Base-by-base conservation (phyloP, 2,113 vertebrate species). In the Suricata suricatta region DNA sequence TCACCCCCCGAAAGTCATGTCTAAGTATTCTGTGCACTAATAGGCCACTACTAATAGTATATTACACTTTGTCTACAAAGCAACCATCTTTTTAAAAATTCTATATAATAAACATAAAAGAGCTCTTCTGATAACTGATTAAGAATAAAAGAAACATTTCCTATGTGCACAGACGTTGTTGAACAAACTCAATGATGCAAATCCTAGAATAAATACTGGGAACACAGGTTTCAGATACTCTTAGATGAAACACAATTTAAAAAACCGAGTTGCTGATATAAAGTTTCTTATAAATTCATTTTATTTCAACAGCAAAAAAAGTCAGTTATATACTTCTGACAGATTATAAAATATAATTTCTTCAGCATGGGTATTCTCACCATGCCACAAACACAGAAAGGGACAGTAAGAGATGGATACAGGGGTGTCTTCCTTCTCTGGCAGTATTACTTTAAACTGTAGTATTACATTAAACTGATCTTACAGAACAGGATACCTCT, bases 261-360 rank as follows among this genome's bases (percentile, higher is more conserved):
- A 97, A 97, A 81, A 93, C 27, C 29, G 27, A 96, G 90, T 15
- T 52, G 31, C 6, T 96, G 12, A 72, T 27, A 71, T n/a, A 71
- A 88, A 88, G 33, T 79, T 88, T 90, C 74, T 92, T 76, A 96
- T 95, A 97, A 95, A 96, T 97, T 96, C 31, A 96, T 90, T 97
- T 97, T 98, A 98, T 97, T 97, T 90, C 69, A 95, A 95, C 27
- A 97, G 29, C 27, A 92, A 93, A 93, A 93, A 88, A 54, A 31
- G 25, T 92, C 76, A 72, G 44, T 93, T 82, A 44, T 38, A 64
- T 19, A 87, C 10, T 16, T 93, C 63, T 64, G 86, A 95, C 27
- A 54, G 11, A 83, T 74, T 81, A 88, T 44, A 50, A 93, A 87
- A 41, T 47, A 87, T 52, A 85, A 2, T 90, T 64, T 95, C 90